A percentile compares a stretch with the other conserved stretches of the same genome.
These are phyloP conservation scores for Epizoanthus stellaris DNA, from an alignment of 92 coral and sea anemone genomes.

Conservation along the genomic window DNA sequence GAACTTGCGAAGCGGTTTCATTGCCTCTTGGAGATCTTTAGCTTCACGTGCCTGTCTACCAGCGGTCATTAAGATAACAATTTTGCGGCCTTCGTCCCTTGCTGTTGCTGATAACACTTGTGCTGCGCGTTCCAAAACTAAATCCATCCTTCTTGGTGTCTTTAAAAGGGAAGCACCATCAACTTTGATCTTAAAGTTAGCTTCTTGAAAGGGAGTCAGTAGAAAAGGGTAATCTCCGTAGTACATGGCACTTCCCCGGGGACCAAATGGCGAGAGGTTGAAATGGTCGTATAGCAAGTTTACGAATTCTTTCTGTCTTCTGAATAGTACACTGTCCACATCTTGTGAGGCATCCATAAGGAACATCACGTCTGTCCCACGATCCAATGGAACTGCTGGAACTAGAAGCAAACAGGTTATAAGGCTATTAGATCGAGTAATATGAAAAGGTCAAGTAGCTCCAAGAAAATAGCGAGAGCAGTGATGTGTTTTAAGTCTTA, in stretches of 20 bases:
- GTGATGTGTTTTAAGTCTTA: too few relatives aligned
- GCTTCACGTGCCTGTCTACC: constrained; percentile 9
- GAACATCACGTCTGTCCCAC: constrained; percentile 20
- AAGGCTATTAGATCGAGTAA: background rate
- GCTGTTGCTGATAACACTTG: background rate
- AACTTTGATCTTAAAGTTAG: constrained; percentile 8
- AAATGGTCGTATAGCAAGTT: constrained; percentile 23
- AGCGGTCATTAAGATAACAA: constrained; percentile 26
- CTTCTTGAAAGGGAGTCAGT: background rate
- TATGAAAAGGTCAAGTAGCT: too few relatives aligned
- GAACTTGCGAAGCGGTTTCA: background rate
- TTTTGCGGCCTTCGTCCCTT: constrained; percentile 19
- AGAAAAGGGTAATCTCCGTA: constrained; percentile 2
- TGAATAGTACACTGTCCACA: background rate
- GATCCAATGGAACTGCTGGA: constrained; percentile 16
- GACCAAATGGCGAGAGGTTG: constrained; percentile 26
- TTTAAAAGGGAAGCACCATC: background rate
- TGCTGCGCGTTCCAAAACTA: constrained; percentile 1
- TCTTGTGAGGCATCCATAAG: constrained; percentile 8
- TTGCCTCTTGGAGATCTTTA: constrained; percentile 4
- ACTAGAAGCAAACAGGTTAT: background rate
- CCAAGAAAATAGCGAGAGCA: too few relatives aligned
- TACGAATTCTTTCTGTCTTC: constrained; percentile 17
- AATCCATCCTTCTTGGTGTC: constrained; percentile 21
- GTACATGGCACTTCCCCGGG: constrained; percentile 12